Percentiles rank a stretch among this genome's conserved stretches.
Evolutionary conservation across 1,140 invertebrate genomes (phyloP).

Genomic region (Monomorium pharaonis): DNA sequence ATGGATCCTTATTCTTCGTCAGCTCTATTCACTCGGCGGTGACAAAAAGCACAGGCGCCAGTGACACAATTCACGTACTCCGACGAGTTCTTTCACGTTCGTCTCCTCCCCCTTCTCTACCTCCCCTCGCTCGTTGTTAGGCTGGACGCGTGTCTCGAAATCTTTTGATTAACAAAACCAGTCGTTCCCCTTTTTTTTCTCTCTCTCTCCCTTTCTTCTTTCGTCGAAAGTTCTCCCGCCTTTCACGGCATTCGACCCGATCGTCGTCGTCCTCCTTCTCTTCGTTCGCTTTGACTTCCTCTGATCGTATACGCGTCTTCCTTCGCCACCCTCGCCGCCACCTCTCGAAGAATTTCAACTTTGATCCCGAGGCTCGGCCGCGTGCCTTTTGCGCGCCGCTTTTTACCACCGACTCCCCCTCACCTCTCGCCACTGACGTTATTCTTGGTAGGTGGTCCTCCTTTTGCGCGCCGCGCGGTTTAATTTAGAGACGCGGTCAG

Average conservation of each 20-base stretch:
- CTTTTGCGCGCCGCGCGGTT: conserved; percentile 50
- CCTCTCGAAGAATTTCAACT: conserved; percentile 62
- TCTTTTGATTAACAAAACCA: conserved; percentile 76
- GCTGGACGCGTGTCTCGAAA: conserved; percentile 66
- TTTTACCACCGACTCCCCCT: neutral
- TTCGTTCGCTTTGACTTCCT: conserved; percentile 22
- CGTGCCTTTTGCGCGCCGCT: conserved; percentile 10
- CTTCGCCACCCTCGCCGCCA: neutral
- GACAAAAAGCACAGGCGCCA: conserved; percentile 37
- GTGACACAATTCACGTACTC: conserved; percentile 27
- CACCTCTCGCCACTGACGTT: conserved; percentile 32
- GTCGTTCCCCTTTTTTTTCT: conserved; percentile 39
- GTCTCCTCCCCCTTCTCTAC: neutral
- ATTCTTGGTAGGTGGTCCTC: conserved; percentile 54
- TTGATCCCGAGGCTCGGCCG: conserved; percentile 53
- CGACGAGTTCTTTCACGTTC: neutral
- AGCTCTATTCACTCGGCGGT: conserved; percentile 3
- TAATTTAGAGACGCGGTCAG: conserved; percentile 62
- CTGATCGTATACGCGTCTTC: neutral
- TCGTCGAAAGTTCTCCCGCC: too few species aligned
- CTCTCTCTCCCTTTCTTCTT: conserved; percentile 30
- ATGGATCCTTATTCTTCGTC: conserved; percentile 1
- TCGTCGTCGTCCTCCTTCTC: conserved; percentile 25
- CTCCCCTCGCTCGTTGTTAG: conserved; percentile 73
- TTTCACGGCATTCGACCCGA: neutral